A percentile compares a stretch with the other conserved stretches of the same genome.
Conservation (phyloP, 1,140 invertebrate genomes). For the Coptotermes formosanus region DNA sequence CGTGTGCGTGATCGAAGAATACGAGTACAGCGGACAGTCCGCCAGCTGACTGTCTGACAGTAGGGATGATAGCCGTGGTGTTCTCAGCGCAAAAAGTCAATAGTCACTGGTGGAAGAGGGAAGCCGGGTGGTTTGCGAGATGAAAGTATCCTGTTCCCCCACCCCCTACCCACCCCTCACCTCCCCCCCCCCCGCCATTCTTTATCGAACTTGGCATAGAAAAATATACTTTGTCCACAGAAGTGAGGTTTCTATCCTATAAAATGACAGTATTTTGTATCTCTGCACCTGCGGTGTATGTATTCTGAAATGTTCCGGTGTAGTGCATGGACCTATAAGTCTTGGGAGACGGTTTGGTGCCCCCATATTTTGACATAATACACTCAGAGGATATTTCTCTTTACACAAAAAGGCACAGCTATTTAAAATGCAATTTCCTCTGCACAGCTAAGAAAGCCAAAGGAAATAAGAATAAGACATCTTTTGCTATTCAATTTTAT, state of each 20-base stretch:
- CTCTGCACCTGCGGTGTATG: background rate
- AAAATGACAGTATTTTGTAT: background rate
- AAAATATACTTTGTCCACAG: background rate
- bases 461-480: too few species aligned
- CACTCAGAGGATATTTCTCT: too few species aligned
- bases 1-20: background rate
- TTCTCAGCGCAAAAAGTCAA: background rate
- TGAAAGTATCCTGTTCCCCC: background rate
- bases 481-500: too few species aligned
- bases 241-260: background rate
- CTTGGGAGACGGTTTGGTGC: too few species aligned
- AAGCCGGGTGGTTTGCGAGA: background rate
- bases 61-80: background rate
- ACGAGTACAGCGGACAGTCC: background rate
- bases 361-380: too few species aligned
- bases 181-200: background rate
- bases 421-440: too few species aligned
- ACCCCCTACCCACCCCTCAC: too few species aligned
- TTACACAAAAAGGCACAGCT: too few species aligned
- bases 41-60: background rate
- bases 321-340: too few species aligned
- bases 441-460: too few species aligned
- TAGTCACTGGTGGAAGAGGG: background rate
- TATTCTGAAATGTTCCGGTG: too few species aligned
- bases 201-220: background rate